These are phyloP conservation scores for Thaumetopoea pityocampa DNA, from an alignment of 1,140 invertebrate species.

Conservation along the genomic window DNA sequence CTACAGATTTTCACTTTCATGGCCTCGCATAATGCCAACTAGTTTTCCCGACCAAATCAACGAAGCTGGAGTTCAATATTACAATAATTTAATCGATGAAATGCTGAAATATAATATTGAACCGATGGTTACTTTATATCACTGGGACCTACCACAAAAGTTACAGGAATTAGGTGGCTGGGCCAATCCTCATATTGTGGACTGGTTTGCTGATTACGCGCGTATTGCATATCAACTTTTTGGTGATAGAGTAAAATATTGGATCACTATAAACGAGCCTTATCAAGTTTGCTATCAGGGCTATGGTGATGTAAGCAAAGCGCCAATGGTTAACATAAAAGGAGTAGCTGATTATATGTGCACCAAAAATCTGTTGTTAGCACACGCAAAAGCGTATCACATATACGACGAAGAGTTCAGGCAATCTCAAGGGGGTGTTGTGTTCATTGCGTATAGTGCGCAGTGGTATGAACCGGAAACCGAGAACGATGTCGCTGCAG, in stretches of 20 bases:
- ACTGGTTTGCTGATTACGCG: conserved; percentile 79
- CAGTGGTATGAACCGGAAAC: conserved; percentile 66
- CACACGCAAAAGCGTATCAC: conserved; percentile 70
- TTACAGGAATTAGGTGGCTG: conserved; percentile 80
- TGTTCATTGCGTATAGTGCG: conserved; percentile 74
- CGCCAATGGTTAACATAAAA: conserved; percentile 65
- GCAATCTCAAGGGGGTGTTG: conserved; percentile 46
- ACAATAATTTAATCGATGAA: conserved; percentile 79
- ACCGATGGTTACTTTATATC: conserved; percentile 80
- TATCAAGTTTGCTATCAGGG: conserved; percentile 76
- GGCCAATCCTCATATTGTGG: conserved; percentile 78
- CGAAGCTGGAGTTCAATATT: conserved; percentile 77
- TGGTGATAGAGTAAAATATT: conserved; percentile 79
- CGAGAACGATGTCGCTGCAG: conserved; percentile 65
- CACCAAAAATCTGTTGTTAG: conserved; percentile 42
- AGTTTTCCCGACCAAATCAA: conserved; percentile 77
- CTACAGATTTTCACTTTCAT: conserved; percentile 82
- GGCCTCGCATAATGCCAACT: conserved; percentile 79
- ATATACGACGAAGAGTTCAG: conserved; percentile 75
- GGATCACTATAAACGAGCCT: conserved; percentile 85
- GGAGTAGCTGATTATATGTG: conserved; percentile 75
- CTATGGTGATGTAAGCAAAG: conserved; percentile 72
- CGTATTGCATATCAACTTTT: conserved; percentile 76
- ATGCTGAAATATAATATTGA: conserved; percentile 71
- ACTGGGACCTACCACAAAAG: conserved; percentile 80